Evolutionary conservation across 2,797 vertebrate species (phyloP).

Genomic region (Loris lydekkerianus): DNA sequence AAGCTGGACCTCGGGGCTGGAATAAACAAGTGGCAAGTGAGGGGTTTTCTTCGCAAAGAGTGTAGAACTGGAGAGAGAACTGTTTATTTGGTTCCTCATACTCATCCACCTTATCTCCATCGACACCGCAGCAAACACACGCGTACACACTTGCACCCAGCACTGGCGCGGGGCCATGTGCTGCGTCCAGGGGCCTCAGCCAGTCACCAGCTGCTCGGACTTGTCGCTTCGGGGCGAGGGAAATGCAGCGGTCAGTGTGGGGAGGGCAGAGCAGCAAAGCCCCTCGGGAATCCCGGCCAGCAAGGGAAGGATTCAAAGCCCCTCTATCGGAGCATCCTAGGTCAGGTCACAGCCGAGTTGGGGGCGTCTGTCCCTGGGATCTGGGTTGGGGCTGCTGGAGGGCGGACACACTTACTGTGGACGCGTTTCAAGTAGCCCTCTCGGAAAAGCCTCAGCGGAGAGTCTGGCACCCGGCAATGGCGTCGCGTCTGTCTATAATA

Average conservation of each 20-base stretch:
- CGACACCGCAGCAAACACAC: neutral
- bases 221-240: neutral
- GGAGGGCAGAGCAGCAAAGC: neutral
- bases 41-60: neutral
- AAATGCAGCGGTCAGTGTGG: neutral
- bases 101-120: neutral
- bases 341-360: neutral
- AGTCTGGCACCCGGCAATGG: slow-evolving; percentile 30
- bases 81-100: neutral
- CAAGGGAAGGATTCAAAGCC: neutral
- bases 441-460: slow-evolving; percentile 7
- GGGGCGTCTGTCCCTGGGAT: neutral
- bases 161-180: neutral
- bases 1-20: neutral
- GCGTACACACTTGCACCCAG: neutral
- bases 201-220: neutral
- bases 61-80: neutral
- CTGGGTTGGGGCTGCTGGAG: neutral
- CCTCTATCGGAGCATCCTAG: neutral
- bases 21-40: neutral
- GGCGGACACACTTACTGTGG: slow-evolving; percentile 72
- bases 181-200: neutral
- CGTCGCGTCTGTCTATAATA: slow-evolving; percentile 76
- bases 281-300: neutral
- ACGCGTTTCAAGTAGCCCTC: neutral